Base-by-base conservation (phyloP, 2,797 vertebrate genomes). In the Argentina silus region DNA sequence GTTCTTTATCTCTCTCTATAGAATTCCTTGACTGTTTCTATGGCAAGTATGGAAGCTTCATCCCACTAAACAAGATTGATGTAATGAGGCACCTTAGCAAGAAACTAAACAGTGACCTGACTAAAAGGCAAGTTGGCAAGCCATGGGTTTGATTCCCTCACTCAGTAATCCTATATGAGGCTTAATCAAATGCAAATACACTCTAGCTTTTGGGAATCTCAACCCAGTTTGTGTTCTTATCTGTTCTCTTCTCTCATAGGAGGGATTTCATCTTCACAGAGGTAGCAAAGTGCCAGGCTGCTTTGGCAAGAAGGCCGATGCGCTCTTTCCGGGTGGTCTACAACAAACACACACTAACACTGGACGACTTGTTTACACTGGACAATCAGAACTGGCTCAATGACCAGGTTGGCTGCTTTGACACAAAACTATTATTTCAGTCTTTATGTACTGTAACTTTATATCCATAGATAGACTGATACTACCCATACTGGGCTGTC, bases 371-470 rank as follows among this genome's bases (percentile, higher is more conserved):
- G 83, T 91, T 90, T 2, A 99, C 98, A 1, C 89, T 99, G 83
- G 96, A 97, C 60, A 94, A 97, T 84, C 96, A 99, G 87, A 98
- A 97, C 86, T 99, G 98, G 98, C 93, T 99, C 79, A 99, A 99
- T 72, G 98, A 99, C 86, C 97, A 99, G 96, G 98, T 97, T 60
- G 15, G 53, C 21, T 3, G 17, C 6, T 44, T 17, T 19, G 6
- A 21, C 19, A 10, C 3, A 48, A 65, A 11, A 10, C 63, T 11
- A 21, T 3, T 9, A 66, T 47, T 23, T 50, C 44, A 1, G 9
- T 42, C 23, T 21, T 60, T 2, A 19, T 60, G 7, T 12, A 43
- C 15, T 9, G 27, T 19, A 56, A 1, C 27, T 36, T 36, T 36
- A 56, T 8, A 7, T 53, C 51, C 47, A 48, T 14, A 48, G 47